Evolutionary conservation across 2,797 vertebrate species (phyloP), one percentile per base, ranked within the genome.

Genomic region (Jordanella pulchra): DNA sequence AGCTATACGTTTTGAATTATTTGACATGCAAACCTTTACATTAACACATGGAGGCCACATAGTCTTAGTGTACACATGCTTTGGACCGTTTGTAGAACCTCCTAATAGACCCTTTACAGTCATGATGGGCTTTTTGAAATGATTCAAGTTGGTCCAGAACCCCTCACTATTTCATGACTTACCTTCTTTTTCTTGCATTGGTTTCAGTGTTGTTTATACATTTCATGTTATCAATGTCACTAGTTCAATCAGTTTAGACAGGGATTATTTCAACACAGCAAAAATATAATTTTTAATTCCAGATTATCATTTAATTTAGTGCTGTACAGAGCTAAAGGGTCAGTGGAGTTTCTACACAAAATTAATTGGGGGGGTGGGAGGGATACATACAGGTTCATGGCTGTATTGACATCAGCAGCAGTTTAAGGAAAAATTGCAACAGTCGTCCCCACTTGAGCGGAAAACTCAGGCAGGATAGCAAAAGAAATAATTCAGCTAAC

Each of bases 1-100:
- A 76, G 69, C 75, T 84, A 83, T 39, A 78, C 84, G 71, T 30
- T 75, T 39, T 67, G 67, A 58, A 72, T 79, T 68, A 74, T 60
- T 69, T 63, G 65, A 75, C 81, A 66, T 1, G 1, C 64, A 79
- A 73, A 75, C 72, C 50, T 81, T 78, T 53, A 71, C 45, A 68
- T 66, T 71, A 75, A 71, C 67, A 23, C 71, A 50, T 56, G 53
- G 30, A 71, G 53, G 47, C 27, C 12, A 58, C 60, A 53, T 74
- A 79, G 35, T 74, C 53, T 28, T 27, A 56, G 51, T 51, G 48
- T 32, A 32, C 18, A n/a, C 17, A 42, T 21, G 15, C n/a, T 63
- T 63, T 42, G 35, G 13, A 63, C 2, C 25, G n/a, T 23, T 25
- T 13, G 39, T 44, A 25, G 12, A 42, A 42, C 60, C 60, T 39